Evolutionary conservation across 2,888 invertebrate genomes (phyloP).

Genomic region (Mermis nigrescens): DNA sequence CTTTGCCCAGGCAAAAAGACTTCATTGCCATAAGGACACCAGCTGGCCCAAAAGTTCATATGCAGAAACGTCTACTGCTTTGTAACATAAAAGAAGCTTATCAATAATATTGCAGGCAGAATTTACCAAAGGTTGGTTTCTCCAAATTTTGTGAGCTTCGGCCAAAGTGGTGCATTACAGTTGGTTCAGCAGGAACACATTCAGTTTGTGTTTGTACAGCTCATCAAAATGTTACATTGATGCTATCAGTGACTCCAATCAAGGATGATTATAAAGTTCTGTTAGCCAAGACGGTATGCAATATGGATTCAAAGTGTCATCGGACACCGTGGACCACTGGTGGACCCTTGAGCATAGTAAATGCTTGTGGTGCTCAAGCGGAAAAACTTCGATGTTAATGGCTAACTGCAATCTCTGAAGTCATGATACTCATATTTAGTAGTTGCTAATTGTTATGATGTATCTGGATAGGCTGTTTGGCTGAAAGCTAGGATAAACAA

Average conservation of each 20-base stretch:
- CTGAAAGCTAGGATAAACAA: too few species aligned
- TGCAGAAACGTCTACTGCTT: background rate
- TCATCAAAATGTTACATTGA: background rate
- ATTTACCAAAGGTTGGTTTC: background rate
- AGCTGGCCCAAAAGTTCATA: background rate
- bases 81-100: background rate
- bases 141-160: background rate
- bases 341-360: too few species aligned
- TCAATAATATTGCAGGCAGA: background rate
- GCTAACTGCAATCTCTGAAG: too few species aligned
- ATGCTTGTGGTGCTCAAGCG: too few species aligned
- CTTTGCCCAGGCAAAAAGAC: background rate
- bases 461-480: too few species aligned
- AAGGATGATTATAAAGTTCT: background rate
- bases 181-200: background rate
- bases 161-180: background rate
- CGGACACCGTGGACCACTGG: too few species aligned
- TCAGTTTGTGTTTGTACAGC: background rate
- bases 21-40: background rate
- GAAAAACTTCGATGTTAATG: too few species aligned
- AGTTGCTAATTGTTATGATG: too few species aligned
- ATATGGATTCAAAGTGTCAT: background rate
- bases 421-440: too few species aligned
- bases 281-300: background rate
- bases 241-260: background rate